Conservation (phyloP, 1,140 invertebrate species). For the Formica selysi region DNA sequence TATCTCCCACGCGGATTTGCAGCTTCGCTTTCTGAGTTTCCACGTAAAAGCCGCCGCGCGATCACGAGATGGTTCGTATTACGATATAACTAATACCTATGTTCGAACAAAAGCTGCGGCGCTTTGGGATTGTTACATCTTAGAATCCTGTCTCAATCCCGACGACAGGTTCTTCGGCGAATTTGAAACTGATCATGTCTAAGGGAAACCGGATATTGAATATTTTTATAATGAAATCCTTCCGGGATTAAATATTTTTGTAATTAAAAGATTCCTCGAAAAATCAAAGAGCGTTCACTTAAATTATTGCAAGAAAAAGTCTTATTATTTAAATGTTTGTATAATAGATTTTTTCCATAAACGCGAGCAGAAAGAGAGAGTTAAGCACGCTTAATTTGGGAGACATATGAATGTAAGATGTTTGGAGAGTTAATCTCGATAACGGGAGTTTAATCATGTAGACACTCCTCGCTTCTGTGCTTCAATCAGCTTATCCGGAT, state of each 20-base stretch:
- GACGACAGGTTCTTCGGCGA: neutral
- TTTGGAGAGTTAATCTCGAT: conserved; percentile 48
- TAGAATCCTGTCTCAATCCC: conserved; percentile 11
- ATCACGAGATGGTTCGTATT: conserved; percentile 47
- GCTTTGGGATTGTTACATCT: neutral
- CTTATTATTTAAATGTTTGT: neutral
- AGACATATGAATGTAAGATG: neutral
- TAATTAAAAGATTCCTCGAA: no score
- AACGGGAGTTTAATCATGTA: conserved; percentile 21
- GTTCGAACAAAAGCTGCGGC: neutral
- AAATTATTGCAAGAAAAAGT: neutral
- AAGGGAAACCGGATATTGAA: neutral
- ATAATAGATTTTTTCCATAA: neutral
- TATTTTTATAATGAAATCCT: neutral
- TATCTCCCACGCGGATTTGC: conserved; percentile 75
- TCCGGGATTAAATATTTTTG: neutral
- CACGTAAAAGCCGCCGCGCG: conserved; percentile 2
- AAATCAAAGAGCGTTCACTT: neutral
- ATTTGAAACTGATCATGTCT: neutral
- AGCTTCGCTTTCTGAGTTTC: conserved; percentile 63
- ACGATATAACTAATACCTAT: conserved; percentile 1
- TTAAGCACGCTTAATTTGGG: conserved; percentile 2
- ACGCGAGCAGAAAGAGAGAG: neutral
- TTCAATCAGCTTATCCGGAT: conserved; percentile 70
- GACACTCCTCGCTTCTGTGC: conserved; percentile 57